phyloP scores from a whole-genome alignment of 2,888 invertebrate species.

The Lycaena phlaeas region DNA sequence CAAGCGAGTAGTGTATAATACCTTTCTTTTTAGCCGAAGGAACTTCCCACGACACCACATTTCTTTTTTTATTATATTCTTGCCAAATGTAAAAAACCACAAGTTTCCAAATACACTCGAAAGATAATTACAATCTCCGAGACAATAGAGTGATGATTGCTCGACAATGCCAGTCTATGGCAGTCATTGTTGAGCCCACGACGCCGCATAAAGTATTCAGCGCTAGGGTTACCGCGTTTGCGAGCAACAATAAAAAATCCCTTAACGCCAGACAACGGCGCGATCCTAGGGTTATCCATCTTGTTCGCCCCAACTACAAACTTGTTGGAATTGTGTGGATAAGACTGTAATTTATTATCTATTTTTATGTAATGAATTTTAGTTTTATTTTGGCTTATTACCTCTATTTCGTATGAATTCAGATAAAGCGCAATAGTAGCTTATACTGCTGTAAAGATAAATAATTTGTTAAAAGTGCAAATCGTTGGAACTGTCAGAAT shows the following conservation, averaged over 20 bases:
- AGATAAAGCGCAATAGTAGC: too few relatives aligned
- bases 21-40: too few relatives aligned
- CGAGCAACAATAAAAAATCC: slow-evolving; percentile 70
- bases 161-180: background rate
- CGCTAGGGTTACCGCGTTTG: slow-evolving; percentile 57
- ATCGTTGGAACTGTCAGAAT: too few relatives aligned
- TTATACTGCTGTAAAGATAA: too few relatives aligned
- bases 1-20: too few relatives aligned
- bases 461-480: too few relatives aligned
- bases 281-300: slow-evolving; percentile 57
- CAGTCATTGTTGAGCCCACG: slow-evolving; percentile 14
- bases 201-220: slow-evolving; percentile 58
- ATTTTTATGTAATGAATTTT: background rate
- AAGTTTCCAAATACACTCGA: too few relatives aligned
- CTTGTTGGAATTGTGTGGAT: slow-evolving; percentile 32
- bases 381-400: too few relatives aligned
- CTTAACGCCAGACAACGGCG: slow-evolving; percentile 63
- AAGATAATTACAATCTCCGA: background rate
- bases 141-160: slow-evolving; percentile 1
- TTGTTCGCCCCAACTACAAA: slow-evolving; percentile 56
- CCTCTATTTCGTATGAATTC: too few relatives aligned
- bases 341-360: slow-evolving; percentile 13
- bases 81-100: too few relatives aligned
- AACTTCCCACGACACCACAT: too few relatives aligned
- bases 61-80: too few relatives aligned